Evolutionary conservation across 1,140 invertebrate species (phyloP).

Genomic region (Parasteatoda tepidariorum): DNA sequence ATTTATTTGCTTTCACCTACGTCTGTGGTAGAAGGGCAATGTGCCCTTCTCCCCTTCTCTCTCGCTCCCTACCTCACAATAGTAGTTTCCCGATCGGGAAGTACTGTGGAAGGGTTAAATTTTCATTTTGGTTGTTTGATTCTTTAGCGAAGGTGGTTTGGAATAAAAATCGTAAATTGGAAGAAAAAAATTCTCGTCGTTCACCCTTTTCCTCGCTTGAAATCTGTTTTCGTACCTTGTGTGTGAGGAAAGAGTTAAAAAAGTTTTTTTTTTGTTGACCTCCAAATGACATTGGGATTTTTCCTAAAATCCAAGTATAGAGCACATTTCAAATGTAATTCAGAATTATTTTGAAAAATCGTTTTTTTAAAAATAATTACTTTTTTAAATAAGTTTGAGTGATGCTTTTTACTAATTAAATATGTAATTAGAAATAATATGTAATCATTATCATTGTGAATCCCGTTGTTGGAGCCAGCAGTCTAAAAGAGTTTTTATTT

Average conservation of each 20-base stretch:
- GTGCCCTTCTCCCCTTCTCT: slow-evolving; percentile 2
- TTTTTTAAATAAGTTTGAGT: neutral
- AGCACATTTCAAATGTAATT: no score
- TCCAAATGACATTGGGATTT: slow-evolving; percentile 30
- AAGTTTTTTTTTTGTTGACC: slow-evolving; percentile 21
- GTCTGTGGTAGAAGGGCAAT: slow-evolving; percentile 34
- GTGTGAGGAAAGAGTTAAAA: slow-evolving; percentile 51
- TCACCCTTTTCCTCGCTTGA: neutral
- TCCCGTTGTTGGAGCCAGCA: no score
- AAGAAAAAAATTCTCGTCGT: slow-evolving; percentile 6
- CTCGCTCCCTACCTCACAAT: neutral
- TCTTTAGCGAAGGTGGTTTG: slow-evolving; percentile 22
- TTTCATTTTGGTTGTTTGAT: neutral
- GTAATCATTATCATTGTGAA: no score
- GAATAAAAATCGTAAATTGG: neutral
- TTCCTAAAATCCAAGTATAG: no score
- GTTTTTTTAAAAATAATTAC: no score
- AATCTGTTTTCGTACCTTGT: neutral
- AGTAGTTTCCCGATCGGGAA: neutral
- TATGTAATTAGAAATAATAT: no score
- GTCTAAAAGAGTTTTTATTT: no score
- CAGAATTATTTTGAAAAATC: no score
- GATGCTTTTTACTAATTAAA: no score
- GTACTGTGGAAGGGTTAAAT: neutral
- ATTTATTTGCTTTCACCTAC: slow-evolving; percentile 4